Evolutionary conservation across 1,140 invertebrate genomes (phyloP).

Genomic region (Rhopalosiphum maidis): DNA sequence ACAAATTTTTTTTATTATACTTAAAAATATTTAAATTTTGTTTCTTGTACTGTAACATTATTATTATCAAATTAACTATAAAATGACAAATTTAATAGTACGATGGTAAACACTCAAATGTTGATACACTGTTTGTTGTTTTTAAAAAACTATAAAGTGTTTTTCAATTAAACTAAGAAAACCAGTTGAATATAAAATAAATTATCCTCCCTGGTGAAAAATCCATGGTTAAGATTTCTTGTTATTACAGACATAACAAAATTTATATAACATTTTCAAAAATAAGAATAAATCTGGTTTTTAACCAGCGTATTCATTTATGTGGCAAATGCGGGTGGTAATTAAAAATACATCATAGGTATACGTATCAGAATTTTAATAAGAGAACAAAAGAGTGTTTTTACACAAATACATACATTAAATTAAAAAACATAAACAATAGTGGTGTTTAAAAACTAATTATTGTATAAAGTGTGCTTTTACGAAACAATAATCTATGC

Average conservation of each 20-base stretch:
- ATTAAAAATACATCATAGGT: conserved; percentile 10
- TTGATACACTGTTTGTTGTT: not conserved
- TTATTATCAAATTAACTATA: not conserved
- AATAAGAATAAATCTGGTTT: not conserved
- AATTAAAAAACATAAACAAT: conserved; percentile 19
- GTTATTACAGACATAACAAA: not conserved
- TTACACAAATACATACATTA: not conserved
- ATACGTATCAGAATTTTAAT: not conserved
- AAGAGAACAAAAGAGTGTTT: not conserved
- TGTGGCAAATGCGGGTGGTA: too few species aligned
- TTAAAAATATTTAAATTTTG: not conserved
- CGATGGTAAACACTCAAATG: not conserved
- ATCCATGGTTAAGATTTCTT: too few species aligned
- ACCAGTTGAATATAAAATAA: not conserved
- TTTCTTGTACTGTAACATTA: not conserved
- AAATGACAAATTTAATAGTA: not conserved
- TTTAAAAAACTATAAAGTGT: not conserved
- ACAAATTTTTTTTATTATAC: not conserved
- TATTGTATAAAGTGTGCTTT: not conserved
- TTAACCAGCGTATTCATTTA: not conserved
- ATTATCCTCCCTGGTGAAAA: not conserved
- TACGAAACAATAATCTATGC: not conserved
- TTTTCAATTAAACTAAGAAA: not conserved
- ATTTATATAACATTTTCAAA: not conserved
- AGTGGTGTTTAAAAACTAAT: not conserved